A percentile compares a stretch with the other conserved stretches of the same genome.
Conservation (phyloP, 2,888 invertebrate species). For the Ferrisia virgata region DNA sequence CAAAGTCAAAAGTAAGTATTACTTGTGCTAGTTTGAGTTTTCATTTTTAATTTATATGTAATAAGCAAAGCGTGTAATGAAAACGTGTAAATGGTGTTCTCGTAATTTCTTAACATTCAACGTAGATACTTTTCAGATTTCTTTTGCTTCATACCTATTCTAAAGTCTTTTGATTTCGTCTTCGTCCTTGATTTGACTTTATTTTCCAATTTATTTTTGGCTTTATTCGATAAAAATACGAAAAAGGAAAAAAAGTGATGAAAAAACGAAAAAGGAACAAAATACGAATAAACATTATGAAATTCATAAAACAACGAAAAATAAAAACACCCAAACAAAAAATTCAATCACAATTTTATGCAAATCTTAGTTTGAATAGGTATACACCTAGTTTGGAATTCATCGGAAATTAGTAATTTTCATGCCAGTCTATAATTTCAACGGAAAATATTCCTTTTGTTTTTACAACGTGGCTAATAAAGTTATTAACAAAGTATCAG, state of each 20-base stretch:
- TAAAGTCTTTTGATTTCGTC: neutral
- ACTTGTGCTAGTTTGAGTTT: neutral
- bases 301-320: neutral
- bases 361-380: neutral
- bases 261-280: neutral
- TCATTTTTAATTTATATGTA: neutral
- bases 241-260: neutral
- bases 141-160: neutral
- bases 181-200: neutral
- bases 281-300: neutral
- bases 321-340: neutral
- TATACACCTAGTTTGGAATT: no score
- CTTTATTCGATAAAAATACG: neutral
- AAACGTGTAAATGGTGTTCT: neutral
- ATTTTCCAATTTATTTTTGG: neutral
- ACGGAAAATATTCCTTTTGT: neutral
- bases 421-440: neutral
- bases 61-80: neutral
- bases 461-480: neutral
- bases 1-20: neutral
- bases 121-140: neutral
- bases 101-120: neutral
- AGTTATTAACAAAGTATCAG: neutral
- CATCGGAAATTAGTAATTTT: neutral
- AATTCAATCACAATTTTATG: neutral